phyloP scores from a whole-genome alignment of 2,113 vertebrate species.

The Passer montanus region DNA sequence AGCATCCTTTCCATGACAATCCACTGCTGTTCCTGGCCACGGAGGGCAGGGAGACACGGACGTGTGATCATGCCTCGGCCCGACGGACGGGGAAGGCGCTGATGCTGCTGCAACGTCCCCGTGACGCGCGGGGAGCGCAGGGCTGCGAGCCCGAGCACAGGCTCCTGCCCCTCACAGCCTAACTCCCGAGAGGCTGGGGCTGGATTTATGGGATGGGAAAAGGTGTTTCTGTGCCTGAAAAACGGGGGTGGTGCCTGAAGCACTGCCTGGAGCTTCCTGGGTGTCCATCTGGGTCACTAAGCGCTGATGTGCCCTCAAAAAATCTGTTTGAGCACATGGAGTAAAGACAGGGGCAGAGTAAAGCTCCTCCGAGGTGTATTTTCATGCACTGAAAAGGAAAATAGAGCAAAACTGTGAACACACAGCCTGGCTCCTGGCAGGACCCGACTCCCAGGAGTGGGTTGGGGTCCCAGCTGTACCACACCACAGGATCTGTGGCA shows the following conservation, averaged over 20 bases:
- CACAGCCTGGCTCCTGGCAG: neutral
- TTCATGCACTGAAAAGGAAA: neutral
- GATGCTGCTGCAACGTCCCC: rapidly evolving
- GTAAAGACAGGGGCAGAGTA: neutral
- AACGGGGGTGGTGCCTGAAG: neutral
- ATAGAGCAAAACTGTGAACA: neutral
- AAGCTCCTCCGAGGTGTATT: neutral
- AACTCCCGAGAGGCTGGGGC: rapidly evolving
- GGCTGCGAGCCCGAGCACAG: neutral
- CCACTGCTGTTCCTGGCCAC: neutral
- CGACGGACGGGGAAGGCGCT: neutral
- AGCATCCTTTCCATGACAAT: neutral
- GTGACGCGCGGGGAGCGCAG: rapidly evolving
- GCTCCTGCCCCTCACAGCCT: neutral
- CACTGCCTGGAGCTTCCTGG: neutral
- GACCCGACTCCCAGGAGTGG: neutral
- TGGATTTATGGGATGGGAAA: neutral
- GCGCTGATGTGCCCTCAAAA: neutral
- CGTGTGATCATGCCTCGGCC: neutral
- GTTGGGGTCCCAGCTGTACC: neutral
- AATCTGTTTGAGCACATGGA: neutral
- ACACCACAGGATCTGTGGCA: neutral
- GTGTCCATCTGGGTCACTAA: neutral
- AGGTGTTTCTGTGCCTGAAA: neutral
- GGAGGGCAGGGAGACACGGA: rapidly evolving